A percentile compares a stretch with the other conserved stretches of the same genome.
These are phyloP conservation scores for Leptopilina boulardi DNA, from an alignment of 1,140 invertebrate species.

Conservation along the genomic window DNA sequence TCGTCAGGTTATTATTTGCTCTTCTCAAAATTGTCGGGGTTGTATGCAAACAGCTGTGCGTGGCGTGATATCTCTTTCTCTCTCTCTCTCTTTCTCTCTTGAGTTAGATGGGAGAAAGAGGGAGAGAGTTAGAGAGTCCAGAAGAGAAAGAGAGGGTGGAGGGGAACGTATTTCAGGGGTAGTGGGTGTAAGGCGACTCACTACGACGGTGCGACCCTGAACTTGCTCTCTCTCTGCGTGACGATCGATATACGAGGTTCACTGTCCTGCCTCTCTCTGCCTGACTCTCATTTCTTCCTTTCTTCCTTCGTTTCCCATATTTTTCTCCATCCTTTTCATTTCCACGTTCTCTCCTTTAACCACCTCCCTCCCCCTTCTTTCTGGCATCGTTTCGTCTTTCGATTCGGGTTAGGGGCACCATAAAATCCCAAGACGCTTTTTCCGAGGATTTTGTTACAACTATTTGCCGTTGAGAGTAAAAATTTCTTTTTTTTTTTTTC, in stretches of 20 bases:
- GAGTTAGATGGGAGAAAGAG: too few species aligned
- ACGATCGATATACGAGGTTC: slow-evolving; percentile 72
- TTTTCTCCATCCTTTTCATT: slow-evolving; percentile 1
- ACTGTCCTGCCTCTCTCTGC: slow-evolving; percentile 64
- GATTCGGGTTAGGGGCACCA: slow-evolving; percentile 57
- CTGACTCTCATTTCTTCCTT: slow-evolving; percentile 45
- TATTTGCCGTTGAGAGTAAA: slow-evolving; percentile 59
- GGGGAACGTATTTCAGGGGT: slow-evolving; percentile 54
- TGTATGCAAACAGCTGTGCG: slow-evolving; percentile 71
- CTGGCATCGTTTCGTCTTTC: slow-evolving; percentile 44
- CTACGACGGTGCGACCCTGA: slow-evolving; percentile 70
- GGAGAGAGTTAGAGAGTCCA: slow-evolving; percentile 10
- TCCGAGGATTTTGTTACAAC: slow-evolving; percentile 65
- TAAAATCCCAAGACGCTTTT: slow-evolving; percentile 67
- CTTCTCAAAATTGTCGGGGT: slow-evolving; percentile 50
- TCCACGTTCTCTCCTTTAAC: neutral
- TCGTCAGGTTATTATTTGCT: slow-evolving; percentile 65
- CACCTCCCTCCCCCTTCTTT: neutral
- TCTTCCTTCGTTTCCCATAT: slow-evolving; percentile 52
- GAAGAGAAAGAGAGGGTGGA: neutral
- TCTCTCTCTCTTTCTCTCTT: slow-evolving; percentile 49
- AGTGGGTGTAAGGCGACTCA: slow-evolving; percentile 52
- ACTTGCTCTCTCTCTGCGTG: slow-evolving; percentile 67
- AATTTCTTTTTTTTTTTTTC: slow-evolving; percentile 36
- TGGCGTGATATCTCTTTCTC: too few species aligned